Base-by-base conservation (phyloP, 2,888 invertebrate genomes). In the Netelia virgata region DNA sequence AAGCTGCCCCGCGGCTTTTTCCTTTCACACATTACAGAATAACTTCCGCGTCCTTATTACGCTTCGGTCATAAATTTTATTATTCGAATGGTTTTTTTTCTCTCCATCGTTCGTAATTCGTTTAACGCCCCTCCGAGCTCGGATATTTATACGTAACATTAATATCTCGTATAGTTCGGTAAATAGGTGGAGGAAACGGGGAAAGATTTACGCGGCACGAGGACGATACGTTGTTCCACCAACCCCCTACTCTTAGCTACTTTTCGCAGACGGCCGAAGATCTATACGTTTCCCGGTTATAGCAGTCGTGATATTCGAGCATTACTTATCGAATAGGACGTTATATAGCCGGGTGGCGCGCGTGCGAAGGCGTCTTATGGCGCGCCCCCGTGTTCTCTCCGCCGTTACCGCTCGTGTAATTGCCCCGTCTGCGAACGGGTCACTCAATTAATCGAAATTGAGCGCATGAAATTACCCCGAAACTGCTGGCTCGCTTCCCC, bases 271-370 rank as follows among this genome's bases (percentile, higher is more conserved):
- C 63, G 78, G 61, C 64, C 69, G 55, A 14, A 63, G 76, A 61
- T 66, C 57, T 68, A 66, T 53, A 57, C 63, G 70, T 18, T 72
- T 82, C 55, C 41, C 41, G 68, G 61, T 36, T 61, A 63, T 50
- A 79, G 36, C 36, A 36, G 77, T 85, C 87, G 86, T 87, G 87
- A 87, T 87, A 86, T 81, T 79, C 86, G 72, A 76, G 77, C 87
- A 83, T 86, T 86, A 86, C 82, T 86, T 86, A 87, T 76, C 82
- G 86, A 87, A 83, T 79, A 86, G 82, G 72, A 75, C 83, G 86
- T 73, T 84, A 70, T 61, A 77, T 83, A 66, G 70, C 57, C 63
- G 76, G 61, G 61, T 77, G 74, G 76, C 70, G 55, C 36, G 6
- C 76, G 73, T 36, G 78, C 63, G 68, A 59, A 73, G 61, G 59